Percentiles rank a stretch among this genome's conserved stretches.
Conservation (phyloP, 2,888 invertebrate genomes). For the Drosophila maculinotata region DNA sequence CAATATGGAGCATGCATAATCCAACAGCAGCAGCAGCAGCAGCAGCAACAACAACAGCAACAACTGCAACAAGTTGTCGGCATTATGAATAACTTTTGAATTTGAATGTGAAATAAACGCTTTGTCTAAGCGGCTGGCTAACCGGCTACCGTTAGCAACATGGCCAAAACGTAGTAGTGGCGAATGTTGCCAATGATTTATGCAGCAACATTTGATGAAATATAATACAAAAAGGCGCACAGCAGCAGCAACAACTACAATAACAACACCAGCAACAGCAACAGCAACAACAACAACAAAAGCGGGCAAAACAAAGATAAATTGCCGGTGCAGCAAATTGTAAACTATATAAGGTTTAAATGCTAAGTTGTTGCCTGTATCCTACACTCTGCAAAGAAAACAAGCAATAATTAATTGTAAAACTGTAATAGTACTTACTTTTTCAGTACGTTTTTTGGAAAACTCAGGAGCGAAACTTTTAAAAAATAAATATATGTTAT, state of each 20-base stretch:
- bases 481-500: too few relatives aligned
- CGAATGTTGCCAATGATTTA: constrained; percentile 71
- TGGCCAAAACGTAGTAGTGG: constrained; percentile 53
- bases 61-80: constrained; percentile 59
- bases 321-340: constrained; percentile 72
- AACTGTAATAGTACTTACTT: too few relatives aligned
- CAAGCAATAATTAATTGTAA: too few relatives aligned
- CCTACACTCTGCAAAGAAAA: constrained; percentile 9
- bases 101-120: constrained; percentile 81
- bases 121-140: constrained; percentile 65
- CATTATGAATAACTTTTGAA: constrained; percentile 79
- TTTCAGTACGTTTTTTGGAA: too few relatives aligned
- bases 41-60: constrained; percentile 21
- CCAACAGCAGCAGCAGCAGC: constrained; percentile 31
- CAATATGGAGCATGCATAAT: constrained; percentile 69
- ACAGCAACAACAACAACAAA: constrained; percentile 21
- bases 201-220: constrained; percentile 79
- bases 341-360: constrained; percentile 75
- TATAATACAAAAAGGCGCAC: constrained; percentile 74
- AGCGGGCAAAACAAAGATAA: constrained; percentile 68
- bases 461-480: too few relatives aligned
- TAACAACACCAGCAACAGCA: constrained; percentile 31
- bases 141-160: constrained; percentile 73
- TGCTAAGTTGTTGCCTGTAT: constrained; percentile 57
- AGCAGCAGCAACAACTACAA: constrained; percentile 41